phyloP scores from a whole-genome alignment of 2,888 invertebrate genomes.

The Mantis religiosa region DNA sequence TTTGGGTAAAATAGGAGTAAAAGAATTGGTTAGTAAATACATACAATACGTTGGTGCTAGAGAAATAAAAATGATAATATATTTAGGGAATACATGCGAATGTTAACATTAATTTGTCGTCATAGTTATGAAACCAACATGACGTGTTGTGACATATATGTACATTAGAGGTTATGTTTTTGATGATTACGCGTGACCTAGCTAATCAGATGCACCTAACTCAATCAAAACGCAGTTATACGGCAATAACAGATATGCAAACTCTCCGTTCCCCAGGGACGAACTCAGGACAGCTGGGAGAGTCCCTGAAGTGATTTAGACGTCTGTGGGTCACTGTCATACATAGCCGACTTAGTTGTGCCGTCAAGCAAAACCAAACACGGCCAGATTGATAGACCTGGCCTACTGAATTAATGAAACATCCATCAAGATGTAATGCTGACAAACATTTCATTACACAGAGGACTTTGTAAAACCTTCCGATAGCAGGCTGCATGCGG shows the following conservation, averaged over 20 bases:
- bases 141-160: too few relatives aligned
- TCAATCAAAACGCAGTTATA: not conserved
- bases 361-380: not conserved
- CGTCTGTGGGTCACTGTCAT: not conserved
- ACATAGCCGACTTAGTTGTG: not conserved
- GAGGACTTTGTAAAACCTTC: not conserved
- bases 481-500: not conserved
- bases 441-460: not conserved
- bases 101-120: too few relatives aligned
- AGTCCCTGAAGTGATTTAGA: not conserved
- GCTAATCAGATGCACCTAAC: too few relatives aligned
- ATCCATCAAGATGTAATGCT: not conserved
- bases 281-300: not conserved
- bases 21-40: too few relatives aligned
- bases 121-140: too few relatives aligned
- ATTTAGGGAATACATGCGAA: too few relatives aligned
- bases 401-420: slow-evolving; percentile 1
- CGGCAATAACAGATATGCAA: not conserved
- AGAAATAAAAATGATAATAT: too few relatives aligned
- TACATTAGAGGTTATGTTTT: too few relatives aligned
- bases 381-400: not conserved
- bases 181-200: too few relatives aligned
- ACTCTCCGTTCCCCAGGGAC: not conserved
- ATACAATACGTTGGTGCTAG: too few relatives aligned
- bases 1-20: too few relatives aligned